Evolutionary conservation across 1,140 invertebrate species (phyloP).

Genomic region (Diplogasteroides magnus): DNA sequence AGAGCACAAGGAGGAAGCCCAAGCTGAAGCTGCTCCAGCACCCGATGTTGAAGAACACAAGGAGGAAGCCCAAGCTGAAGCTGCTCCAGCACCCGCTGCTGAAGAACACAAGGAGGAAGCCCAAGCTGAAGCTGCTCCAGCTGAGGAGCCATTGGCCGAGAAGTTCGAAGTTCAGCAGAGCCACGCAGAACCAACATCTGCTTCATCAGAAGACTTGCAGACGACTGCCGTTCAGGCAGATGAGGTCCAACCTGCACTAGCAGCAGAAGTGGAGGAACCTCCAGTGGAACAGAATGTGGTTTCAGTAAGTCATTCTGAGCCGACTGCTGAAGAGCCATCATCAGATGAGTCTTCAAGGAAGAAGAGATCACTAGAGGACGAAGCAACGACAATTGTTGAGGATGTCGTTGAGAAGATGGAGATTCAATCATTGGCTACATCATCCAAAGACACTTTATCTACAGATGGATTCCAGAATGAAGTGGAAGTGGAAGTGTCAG

Average conservation of each 20-base stretch:
- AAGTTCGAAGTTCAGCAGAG: not conserved
- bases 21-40: not conserved
- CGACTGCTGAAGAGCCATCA: not conserved
- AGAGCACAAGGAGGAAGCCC: not conserved
- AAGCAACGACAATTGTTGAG: too few species aligned
- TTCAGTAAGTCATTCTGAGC: not conserved
- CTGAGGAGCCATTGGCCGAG: not conserved
- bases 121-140: not conserved
- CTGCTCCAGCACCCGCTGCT: not conserved
- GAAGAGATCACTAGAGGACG: too few species aligned
- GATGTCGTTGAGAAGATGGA: too few species aligned
- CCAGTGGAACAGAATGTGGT: not conserved
- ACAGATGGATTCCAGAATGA: not conserved
- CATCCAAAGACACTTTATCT: too few species aligned
- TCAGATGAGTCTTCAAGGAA: too few species aligned
- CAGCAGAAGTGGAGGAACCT: too few species aligned
- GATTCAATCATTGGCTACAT: too few species aligned
- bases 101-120: not conserved
- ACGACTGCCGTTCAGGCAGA: too few species aligned
- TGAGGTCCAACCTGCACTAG: too few species aligned
- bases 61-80: not conserved
- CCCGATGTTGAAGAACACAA: not conserved
- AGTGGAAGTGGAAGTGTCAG: not conserved
- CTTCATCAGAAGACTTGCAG: too few species aligned
- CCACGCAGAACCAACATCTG: too few species aligned